phyloP scores from a whole-genome alignment of 2,888 invertebrate genomes.

The Seira ritae region DNA sequence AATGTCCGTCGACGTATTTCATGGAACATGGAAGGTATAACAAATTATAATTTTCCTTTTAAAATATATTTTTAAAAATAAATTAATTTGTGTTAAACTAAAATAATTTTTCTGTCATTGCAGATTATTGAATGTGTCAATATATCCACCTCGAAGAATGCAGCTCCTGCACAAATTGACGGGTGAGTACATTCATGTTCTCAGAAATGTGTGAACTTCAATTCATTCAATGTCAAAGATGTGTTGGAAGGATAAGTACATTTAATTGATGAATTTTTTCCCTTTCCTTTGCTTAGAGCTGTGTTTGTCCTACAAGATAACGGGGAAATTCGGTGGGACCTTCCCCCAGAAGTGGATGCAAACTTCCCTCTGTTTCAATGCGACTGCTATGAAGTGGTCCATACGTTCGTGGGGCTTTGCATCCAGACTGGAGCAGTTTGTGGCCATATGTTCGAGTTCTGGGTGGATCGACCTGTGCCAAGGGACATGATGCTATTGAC shows the following conservation, averaged over 20 bases:
- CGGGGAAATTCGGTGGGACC: constrained; percentile 78
- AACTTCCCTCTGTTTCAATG: constrained; percentile 81
- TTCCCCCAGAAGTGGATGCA: constrained; percentile 78
- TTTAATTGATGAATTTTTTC: background rate
- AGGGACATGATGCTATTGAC: constrained; percentile 76
- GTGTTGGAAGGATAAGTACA: too few species aligned
- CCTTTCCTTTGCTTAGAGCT: constrained; percentile 52
- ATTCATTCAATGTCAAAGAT: background rate
- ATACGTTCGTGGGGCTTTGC: constrained; percentile 76
- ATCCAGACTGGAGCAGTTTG: constrained; percentile 81
- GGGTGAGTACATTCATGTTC: constrained; percentile 76
- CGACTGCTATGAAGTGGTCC: constrained; percentile 81
- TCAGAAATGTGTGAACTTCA: constrained; percentile 2
- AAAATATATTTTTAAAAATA: background rate
- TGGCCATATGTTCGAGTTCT: constrained; percentile 82
- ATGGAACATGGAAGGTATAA: constrained; percentile 80
- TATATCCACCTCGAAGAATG: constrained; percentile 76
- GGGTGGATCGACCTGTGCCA: constrained; percentile 73
- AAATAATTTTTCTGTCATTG: constrained; percentile 67
- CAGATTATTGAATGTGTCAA: constrained; percentile 77
- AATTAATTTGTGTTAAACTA: constrained; percentile 27
- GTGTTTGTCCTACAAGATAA: constrained; percentile 71
- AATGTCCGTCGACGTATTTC: constrained; percentile 77
- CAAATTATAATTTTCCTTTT: constrained; percentile 71
- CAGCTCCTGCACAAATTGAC: constrained; percentile 78